Evolutionary conservation across 2,113 vertebrate genomes (phyloP), one percentile per base, ranked within the genome.

Genomic region (Condylura cristata): DNA sequence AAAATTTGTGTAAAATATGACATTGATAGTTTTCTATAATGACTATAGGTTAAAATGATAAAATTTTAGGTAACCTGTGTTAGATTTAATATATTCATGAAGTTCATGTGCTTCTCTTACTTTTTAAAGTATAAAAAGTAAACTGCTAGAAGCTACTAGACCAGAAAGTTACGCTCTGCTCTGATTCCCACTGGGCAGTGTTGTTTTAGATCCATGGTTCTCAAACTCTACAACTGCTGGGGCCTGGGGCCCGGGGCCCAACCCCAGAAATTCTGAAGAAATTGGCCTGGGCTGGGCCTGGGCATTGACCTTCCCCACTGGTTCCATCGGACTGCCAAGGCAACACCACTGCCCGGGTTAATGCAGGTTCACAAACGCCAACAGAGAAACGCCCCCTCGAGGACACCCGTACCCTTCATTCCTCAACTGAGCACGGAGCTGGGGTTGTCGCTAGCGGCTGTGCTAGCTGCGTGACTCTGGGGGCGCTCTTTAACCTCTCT

Each of bases 41-140:
- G 61, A 78, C 82, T 82, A 61, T 5, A 80, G 58, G 41, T 74
- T 91, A 79, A 90, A 72, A 56, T 66, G n/a, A 84, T 75, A 74
- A 85, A 71, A 78, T 63, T 44, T 88, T 58, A 82, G 30, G 12
- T 56, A 53, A 20, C 20, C 39, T 89, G 81, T 18, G 10, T 53
- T 88, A 81, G 81, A 75, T 72, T 71, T 28, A 41, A 61, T 53
- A 32, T 44, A 37, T 63, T 83, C 72, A 70, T 58, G 51, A 82
- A 60, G 68, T 51, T 56, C n/a, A 87, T 0, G 1, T 71, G 58
- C 26, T 83, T 79, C 48, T 76, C 34, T 66, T 76, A 39, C 44
- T 88, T 94, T 78, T 74, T 20, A 65, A 90, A 92, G 83, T 90
- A 28, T 66, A 20, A 53, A 53, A 53, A 18, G 51, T 20, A 18